Percentiles rank a stretch among this genome's conserved stretches.
These are phyloP conservation scores for Schizopygopsis malacanthus DNA, from an alignment of 2,797 vertebrate genomes.

Conservation along the genomic window DNA sequence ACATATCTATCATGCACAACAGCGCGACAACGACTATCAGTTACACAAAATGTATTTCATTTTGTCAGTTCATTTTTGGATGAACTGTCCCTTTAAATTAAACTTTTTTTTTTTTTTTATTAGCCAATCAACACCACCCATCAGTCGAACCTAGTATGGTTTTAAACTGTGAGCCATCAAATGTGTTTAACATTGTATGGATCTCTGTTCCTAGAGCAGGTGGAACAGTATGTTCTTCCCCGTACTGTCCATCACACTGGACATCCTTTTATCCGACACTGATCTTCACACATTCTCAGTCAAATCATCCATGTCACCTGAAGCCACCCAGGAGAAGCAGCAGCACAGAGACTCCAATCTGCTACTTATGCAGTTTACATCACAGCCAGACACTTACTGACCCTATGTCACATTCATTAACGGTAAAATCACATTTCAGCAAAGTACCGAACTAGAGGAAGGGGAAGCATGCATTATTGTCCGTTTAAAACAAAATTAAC, in stretches of 20 bases:
- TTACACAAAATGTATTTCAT: no score
- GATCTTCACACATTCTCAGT: constrained; percentile 33
- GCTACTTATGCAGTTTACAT: constrained; percentile 32
- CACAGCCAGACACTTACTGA: constrained; percentile 21
- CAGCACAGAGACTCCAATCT: constrained; percentile 1
- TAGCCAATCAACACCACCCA: not conserved
- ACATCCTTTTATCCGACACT: constrained; percentile 25
- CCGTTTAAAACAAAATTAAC: constrained; percentile 49
- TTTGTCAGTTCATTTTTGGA: no score
- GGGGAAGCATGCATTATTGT: constrained; percentile 4
- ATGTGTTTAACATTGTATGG: not conserved
- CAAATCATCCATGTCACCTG: constrained; percentile 8
- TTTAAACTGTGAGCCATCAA: not conserved
- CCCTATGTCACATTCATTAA: constrained; percentile 40
- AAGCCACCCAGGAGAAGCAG: constrained; percentile 18
- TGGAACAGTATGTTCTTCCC: constrained; percentile 17
- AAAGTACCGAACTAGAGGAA: constrained; percentile 29
- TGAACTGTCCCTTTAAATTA: not conserved
- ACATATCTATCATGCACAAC: no score
- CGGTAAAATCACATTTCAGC: constrained; percentile 20
- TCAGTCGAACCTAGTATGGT: not conserved
- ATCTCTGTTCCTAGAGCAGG: not conserved
- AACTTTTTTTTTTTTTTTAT: not conserved
- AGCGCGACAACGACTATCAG: no score
- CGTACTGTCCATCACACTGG: constrained; percentile 37